Evolutionary conservation across 2,888 invertebrate genomes (phyloP), one percentile per base, ranked within the genome.

Genomic region (Chromoteleia sp.): DNA sequence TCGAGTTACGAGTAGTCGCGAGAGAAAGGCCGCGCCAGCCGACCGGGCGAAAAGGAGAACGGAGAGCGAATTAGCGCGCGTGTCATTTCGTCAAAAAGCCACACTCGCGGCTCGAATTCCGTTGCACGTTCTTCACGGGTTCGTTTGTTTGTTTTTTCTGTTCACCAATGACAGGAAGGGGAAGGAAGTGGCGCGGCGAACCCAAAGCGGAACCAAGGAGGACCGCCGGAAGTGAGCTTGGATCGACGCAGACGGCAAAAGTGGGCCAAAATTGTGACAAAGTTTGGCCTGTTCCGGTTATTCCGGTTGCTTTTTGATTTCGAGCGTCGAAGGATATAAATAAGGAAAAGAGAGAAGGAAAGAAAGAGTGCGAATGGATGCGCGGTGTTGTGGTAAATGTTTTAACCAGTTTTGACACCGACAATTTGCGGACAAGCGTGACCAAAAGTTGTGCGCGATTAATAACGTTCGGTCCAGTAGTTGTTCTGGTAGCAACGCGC

Each of bases 21-120:
- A 68, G 81, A 81, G 81, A 81, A 81, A 81, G 81, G 81, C 74
- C 58, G 71, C 65, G 70, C 48, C 41, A 61, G 48, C 33, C 65
- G 76, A 61, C 65, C 76, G 71, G 75, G 71, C 70, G 75, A 76
- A 81, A 76, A 78, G 74, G 78, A 78, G 82, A 82, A 82, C 82
- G 82, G 77, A 70, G 77, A 74, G 65, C 77, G 70, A 78, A 82
- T 61, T 82, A 75, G 78, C 74, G 70, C 70, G 74, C 56, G 70
- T 45, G 80, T 68, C 54, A 79, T 58, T 73, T 65, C 36, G 65
- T 65, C 48, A 33, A 78, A 71, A 71, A 58, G 29, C 8, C 41
- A 39, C n/a, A 41, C 52, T 30, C 5, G 33, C 0, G 14, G 50
- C 36, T 61, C 15, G 25, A 17, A 41, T 21, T 21, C 17, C 39